Base-by-base conservation (phyloP, 1,140 invertebrate species). In the Leptinotarsa defecta region DNA sequence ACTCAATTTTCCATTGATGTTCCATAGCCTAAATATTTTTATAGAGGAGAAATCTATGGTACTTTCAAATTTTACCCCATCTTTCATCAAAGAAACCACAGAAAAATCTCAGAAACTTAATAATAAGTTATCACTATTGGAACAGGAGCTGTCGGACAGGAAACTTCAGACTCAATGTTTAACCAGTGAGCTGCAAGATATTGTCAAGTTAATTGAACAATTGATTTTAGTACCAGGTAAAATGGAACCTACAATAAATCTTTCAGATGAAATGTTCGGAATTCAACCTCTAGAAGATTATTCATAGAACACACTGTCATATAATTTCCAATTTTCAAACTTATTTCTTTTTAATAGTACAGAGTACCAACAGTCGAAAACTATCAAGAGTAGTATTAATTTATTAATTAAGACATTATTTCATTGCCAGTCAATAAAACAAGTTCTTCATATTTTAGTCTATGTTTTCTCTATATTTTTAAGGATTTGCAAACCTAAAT, bases 211-310 rank as follows among this genome's bases (percentile, higher is more conserved):
- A 48, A 17, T 71, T 22, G 52, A 61, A 11, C 17, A 71, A 15
- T 57, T 52, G 17, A 57, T 57, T 71, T 3, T 11, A 22, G 17
- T 71, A 22, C 48, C 20, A 15, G 20, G 1, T 19, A 65, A 71
- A 52, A 49, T 22, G 17, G 15, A 19, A 22, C 13, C 43, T 52
- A 71, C 19, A 13, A 11, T 52, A 13, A 48, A 71, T 52, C 4
- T 13, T 71, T 52, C 69, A 13, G 48, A 52, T 48, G 69, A 71
- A 48, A 57, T 22, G 15, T 71, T 71, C n/a, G 69, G 69, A 22
- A 61, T 71, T 17, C 13, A 57, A 52, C 69, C 84, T 15, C n/a
- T 69, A 62, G 83, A 83, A 19, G 83, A 78, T 81, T 82, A 80
- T 19, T 82, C 13, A 57, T 57, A 43, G 34, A 43, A 43, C 34